These are phyloP conservation scores for Fulmarus glacialis DNA, from an alignment of 2,113 vertebrate genomes.

Conservation along the genomic window DNA sequence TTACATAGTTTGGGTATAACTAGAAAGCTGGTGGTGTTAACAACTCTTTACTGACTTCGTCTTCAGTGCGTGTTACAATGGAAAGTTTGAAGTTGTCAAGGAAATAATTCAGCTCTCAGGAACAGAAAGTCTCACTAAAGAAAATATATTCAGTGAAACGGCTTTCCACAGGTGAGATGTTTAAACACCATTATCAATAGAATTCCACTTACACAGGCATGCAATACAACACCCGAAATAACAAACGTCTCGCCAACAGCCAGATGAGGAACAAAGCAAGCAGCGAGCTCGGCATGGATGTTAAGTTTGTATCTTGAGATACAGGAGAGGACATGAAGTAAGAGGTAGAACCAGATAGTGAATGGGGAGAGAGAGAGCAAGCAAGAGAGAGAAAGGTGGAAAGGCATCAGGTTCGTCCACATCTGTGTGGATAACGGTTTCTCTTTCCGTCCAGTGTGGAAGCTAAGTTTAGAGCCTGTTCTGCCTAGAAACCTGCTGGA, in stretches of 20 bases:
- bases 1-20: accelerated
- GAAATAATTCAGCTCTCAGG: slow-evolving; percentile 88
- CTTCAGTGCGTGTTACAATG: slow-evolving; percentile 90
- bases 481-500: neutral
- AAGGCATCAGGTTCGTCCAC: neutral
- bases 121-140: slow-evolving; percentile 90
- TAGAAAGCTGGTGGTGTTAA: neutral
- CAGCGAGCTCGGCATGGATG: neutral
- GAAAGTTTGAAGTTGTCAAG: slow-evolving; percentile 86
- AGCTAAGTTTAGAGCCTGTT: neutral
- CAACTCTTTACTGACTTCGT: neutral
- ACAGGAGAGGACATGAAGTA: neutral
- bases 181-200: neutral
- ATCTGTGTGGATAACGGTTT: neutral
- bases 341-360: neutral
- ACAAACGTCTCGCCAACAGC: neutral
- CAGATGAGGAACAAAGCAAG: neutral
- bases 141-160: slow-evolving; percentile 97
- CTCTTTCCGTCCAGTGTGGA: neutral
- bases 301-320: neutral
- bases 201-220: accelerated
- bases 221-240: accelerated
- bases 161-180: slow-evolving; percentile 88
- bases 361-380: neutral
- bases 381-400: neutral